phyloP scores from a whole-genome alignment of 1,140 invertebrate species.

The Tyrophagus putrescentiae region DNA sequence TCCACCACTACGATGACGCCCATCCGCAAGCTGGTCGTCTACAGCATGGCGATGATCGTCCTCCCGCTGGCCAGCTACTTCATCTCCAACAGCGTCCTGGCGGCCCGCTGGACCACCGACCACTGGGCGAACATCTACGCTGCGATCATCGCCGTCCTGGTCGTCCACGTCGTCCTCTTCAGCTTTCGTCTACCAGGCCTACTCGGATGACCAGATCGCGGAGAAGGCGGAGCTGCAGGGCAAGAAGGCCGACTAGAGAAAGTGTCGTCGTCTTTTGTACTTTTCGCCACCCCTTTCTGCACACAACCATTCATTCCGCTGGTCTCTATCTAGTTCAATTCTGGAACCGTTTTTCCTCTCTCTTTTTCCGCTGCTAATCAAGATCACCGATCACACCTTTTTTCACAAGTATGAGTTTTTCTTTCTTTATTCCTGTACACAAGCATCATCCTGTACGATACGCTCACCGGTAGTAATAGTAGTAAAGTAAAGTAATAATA shows the following conservation, averaged over 20 bases:
- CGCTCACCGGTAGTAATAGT: no score
- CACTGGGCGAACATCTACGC: constrained; percentile 13
- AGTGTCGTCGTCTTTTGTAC: no score
- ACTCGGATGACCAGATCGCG: not conserved
- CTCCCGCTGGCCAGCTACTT: not conserved
- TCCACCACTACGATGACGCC: not conserved
- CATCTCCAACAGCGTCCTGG: not conserved
- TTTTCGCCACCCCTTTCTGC: no score
- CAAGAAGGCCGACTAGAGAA: not conserved
- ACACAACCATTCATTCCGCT: constrained; percentile 3
- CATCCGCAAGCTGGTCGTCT: not conserved
- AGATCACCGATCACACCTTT: constrained; percentile 2
- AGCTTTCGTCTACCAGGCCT: constrained; percentile 12
- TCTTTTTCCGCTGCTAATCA: not conserved
- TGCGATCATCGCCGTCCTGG: constrained; percentile 4
- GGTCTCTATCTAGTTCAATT: not conserved
- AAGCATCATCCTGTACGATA: no score
- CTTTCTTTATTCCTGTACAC: no score
- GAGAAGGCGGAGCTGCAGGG: not conserved
- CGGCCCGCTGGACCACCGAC: not conserved
- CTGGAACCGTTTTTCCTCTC: not conserved
- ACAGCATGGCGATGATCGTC: constrained; percentile 12
- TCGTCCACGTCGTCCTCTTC: constrained; percentile 6
- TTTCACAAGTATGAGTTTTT: no score
- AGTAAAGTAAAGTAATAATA: no score